Percentiles rank a stretch among this genome's conserved stretches.
Evolutionary conservation across 2,888 invertebrate species (phyloP).

Genomic region (Tyria jacobaeae): DNA sequence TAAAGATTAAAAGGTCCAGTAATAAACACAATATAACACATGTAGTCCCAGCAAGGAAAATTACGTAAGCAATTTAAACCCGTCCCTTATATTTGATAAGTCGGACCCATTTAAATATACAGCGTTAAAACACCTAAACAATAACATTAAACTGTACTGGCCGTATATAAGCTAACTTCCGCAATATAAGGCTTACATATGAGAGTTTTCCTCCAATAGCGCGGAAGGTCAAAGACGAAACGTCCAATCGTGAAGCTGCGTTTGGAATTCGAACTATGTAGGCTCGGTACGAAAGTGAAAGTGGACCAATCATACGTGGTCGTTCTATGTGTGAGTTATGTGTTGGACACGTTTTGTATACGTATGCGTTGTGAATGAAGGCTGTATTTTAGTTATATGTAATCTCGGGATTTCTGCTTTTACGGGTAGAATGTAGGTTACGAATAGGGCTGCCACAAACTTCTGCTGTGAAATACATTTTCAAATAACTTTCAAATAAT

Average conservation of each 20-base stretch:
- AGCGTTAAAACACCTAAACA: conserved; percentile 54
- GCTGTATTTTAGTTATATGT: conserved; percentile 50
- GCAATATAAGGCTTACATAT: conserved; percentile 55
- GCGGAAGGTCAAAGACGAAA: conserved; percentile 75
- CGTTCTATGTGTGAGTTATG: conserved; percentile 63
- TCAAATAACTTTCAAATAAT: background rate
- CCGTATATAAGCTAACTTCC: conserved; percentile 48
- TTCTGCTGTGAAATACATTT: background rate
- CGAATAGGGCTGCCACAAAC: conserved; percentile 5
- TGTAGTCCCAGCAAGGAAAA: conserved; percentile 2
- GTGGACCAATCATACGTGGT: conserved; percentile 73
- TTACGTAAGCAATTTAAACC: conserved; percentile 12
- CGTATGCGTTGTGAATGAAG: conserved; percentile 67
- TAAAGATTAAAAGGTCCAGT: background rate
- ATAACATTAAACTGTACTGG: conserved; percentile 46
- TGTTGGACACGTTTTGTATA: conserved; percentile 56
- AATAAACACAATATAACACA: conserved; percentile 1
- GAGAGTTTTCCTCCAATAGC: conserved; percentile 73
- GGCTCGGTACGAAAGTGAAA: conserved; percentile 81
- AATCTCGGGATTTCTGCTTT: conserved; percentile 41
- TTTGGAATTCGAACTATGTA: conserved; percentile 81
- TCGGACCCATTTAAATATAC: conserved; percentile 41
- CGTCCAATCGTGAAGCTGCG: conserved; percentile 68
- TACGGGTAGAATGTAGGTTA: conserved; percentile 41
- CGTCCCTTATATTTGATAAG: conserved; percentile 21